Base-by-base conservation (phyloP, 2,797 vertebrate species). In the Argyrosomus regius region DNA sequence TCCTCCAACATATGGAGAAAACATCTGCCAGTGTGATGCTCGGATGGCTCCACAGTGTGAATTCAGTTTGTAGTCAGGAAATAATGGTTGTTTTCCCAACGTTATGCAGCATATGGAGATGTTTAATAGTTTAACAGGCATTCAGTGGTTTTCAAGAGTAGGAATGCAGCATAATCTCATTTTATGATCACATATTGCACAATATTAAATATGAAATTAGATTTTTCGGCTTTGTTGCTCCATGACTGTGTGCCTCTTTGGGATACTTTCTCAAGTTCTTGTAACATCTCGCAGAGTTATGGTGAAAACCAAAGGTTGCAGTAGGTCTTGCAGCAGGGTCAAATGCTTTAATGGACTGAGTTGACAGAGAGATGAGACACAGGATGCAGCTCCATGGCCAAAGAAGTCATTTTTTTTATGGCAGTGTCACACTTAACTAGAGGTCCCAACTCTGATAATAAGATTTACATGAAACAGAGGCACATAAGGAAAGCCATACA, bases 261-360 rank as follows among this genome's bases (percentile, higher is more conserved):
- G 4, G 43, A 26, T 8, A 39, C 60, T 85, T 80, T 82, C 69
- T 85, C 71, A 63, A 31, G 62, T 67, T 81, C 75, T 78, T 86
- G 85, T 64, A 77, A 84, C 77, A 84, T 87, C 60, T 84, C 64
- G 26, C 80, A 84, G 73, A 83, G 72, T 80, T 79, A 53, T 87
- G 75, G 68, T 60, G 63, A 81, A 63, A 71, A 28, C 39, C 64
- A 26, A 72, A 49, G 54, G 52, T 39, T 41, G 12, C 72, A 71
- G 67, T 41, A 26, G 75, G 74, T 84, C 78, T 70, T 60, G 65
- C n/a, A 58, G 35, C 68, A 60, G 70, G 66, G 81, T 86, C 75
- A 85, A 17, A 84, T 60, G 26, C 63, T 80, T 70, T 11, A 28
- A 54, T 22, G 58, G 56, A 66, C 60, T 58, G 73, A 48, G 61